Evolutionary conservation across 2,888 invertebrate genomes (phyloP), one percentile per base, ranked within the genome.

Genomic region (Pseudococcus viburni): DNA sequence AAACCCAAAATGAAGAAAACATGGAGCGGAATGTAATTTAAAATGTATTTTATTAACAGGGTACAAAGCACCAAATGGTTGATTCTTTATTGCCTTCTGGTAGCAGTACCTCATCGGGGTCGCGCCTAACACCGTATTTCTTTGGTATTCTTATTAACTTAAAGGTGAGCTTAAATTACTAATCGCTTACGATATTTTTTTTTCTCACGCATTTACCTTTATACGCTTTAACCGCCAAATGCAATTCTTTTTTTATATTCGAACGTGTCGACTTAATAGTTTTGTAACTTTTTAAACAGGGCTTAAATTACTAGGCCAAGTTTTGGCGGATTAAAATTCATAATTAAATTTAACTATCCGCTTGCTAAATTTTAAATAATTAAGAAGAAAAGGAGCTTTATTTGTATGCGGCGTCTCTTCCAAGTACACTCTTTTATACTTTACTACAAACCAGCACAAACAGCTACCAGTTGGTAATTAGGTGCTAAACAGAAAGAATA

Each of bases 61-160:
- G 83, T 83, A 88, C 51, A 42, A 84, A 85, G 55, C 64, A 46
- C 26, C 84, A 88, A 73, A 73, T 55, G 73, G 68, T 77, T 46
- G 48, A 88, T 88, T 84, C 88, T 84, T 48, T 88, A 39, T 85
- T 88, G 77, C 87, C 89, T 87, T 86, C 88, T 55, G 33, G 48
- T 33, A 33, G 26, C 3, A 33, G 26, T 48, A 84, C 87, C 15
- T 84, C 89, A 46, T 84, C 85, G 48, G 89, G 86, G 68, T 85
- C 89, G 39, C 68, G 88, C 64, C 51, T 84, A 84, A 83, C 55
- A 77, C 84, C 88, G 87, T 55, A 11, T 19, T 87, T 83, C 83
- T 87, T 73, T 68, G 68, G 73, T 77, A 84, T 89, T 48, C 68
- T 89, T 87, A 51, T 89, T 73, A 83, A 12, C 68, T 26, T 89